phyloP scores from a whole-genome alignment of 2,797 vertebrate genomes.

The Melanogrammus aeglefinus region DNA sequence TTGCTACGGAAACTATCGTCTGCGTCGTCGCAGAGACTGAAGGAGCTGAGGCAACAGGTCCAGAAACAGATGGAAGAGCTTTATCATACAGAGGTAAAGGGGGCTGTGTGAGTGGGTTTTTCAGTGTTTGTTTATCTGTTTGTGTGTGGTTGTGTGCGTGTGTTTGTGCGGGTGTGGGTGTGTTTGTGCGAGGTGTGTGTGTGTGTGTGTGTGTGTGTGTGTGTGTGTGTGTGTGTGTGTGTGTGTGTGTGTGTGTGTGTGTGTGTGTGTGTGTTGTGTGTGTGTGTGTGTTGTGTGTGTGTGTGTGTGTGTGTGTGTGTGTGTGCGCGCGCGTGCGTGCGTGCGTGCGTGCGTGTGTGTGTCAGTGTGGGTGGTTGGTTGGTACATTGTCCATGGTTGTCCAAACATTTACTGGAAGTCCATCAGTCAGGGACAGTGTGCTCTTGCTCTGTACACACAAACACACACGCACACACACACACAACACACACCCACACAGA shows the following conservation, averaged over 20 bases:
- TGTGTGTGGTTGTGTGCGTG: slow-evolving; percentile 4
- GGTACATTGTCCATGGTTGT: background rate
- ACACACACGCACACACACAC: background rate
- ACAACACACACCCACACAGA: background rate
- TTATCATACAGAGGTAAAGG: slow-evolving; percentile 61
- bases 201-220: too few relatives aligned
- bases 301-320: too few relatives aligned
- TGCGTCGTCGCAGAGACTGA: slow-evolving; percentile 38
- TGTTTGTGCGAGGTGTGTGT: too few relatives aligned
- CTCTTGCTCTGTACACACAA: background rate
- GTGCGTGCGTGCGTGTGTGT: too few relatives aligned
- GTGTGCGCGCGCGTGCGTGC: too few relatives aligned
- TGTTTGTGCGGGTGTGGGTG: background rate
- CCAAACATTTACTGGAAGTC: slow-evolving; percentile 4
- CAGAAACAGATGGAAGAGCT: slow-evolving; percentile 55
- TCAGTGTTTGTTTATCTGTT: background rate
- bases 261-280: background rate
- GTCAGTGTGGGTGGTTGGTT: background rate
- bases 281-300: too few relatives aligned
- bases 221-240: too few relatives aligned
- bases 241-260: too few relatives aligned
- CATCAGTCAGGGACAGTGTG: background rate
- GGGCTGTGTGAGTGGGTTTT: too few relatives aligned
- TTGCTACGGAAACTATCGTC: slow-evolving; percentile 38
- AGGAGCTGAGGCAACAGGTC: slow-evolving; percentile 21